phyloP scores from a whole-genome alignment of 1,140 invertebrate species.

The Polypedilum pembai region DNA sequence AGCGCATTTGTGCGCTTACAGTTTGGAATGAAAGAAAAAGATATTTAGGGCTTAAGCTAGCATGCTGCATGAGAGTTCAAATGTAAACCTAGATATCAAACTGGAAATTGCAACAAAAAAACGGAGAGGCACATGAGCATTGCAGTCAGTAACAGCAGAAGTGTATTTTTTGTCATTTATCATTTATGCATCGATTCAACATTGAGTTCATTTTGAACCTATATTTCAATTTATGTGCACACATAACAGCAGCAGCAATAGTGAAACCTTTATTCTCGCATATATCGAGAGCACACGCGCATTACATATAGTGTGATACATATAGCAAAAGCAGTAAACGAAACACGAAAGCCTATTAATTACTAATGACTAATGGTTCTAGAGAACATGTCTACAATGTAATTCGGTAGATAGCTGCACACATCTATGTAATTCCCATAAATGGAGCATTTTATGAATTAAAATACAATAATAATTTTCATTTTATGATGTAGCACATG shows the following conservation, averaged over 20 bases:
- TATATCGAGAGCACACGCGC: background rate
- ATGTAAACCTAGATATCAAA: background rate
- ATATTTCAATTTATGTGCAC: background rate
- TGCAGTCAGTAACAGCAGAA: background rate
- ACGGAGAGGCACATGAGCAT: background rate
- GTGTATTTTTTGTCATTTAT: slow-evolving; percentile 1
- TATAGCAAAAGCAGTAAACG: background rate
- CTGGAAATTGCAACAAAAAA: background rate
- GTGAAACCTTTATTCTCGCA: background rate
- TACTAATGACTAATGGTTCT: slow-evolving; percentile 28
- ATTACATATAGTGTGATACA: slow-evolving; percentile 6
- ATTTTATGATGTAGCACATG: background rate
- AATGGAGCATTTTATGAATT: slow-evolving; percentile 4
- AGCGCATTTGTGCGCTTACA: background rate
- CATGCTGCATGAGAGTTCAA: background rate
- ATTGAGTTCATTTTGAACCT: slow-evolving; percentile 1
- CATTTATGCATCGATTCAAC: background rate
- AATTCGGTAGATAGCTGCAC: background rate
- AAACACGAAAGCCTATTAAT: slow-evolving; percentile 23
- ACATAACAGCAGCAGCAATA: background rate
- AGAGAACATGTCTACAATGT: slow-evolving; percentile 4
- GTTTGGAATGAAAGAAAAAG: background rate
- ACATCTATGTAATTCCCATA: background rate
- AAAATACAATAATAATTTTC: background rate
- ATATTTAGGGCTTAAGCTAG: background rate